Conservation (phyloP, 2,797 vertebrate species). For the Eulemur mongoz region DNA sequence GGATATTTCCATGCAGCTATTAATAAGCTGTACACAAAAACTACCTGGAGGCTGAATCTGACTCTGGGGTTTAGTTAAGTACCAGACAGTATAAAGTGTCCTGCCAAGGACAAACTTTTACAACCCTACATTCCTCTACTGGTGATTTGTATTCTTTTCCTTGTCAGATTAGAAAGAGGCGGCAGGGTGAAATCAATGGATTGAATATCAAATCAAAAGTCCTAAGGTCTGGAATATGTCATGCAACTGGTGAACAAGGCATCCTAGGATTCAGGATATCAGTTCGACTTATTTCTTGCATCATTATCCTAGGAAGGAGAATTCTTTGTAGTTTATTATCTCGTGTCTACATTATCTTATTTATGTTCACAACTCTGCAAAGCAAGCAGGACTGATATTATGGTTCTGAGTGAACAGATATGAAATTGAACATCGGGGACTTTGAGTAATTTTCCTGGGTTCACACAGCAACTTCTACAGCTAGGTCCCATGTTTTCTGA, state of each 20-base stretch:
- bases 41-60: neutral
- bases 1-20: neutral
- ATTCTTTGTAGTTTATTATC: constrained; percentile 40
- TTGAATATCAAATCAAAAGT: constrained; percentile 37
- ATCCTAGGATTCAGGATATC: neutral
- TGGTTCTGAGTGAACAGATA: neutral
- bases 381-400: neutral
- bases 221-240: constrained; percentile 34
- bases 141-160: constrained; percentile 26
- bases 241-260: neutral
- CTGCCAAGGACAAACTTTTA: constrained; percentile 56
- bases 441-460: neutral
- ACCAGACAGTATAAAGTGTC: neutral
- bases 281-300: neutral
- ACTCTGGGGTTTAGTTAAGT: constrained; percentile 14
- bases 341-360: neutral
- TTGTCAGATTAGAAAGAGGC: constrained; percentile 53
- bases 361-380: constrained; percentile 38
- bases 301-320: constrained; percentile 32
- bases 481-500: neutral
- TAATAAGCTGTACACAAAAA: neutral
- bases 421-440: constrained; percentile 1
- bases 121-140: constrained; percentile 35
- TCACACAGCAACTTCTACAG: neutral
- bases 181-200: neutral